Evolutionary conservation across 2,888 invertebrate species (phyloP).

Genomic region (Mactromeris polynyma): DNA sequence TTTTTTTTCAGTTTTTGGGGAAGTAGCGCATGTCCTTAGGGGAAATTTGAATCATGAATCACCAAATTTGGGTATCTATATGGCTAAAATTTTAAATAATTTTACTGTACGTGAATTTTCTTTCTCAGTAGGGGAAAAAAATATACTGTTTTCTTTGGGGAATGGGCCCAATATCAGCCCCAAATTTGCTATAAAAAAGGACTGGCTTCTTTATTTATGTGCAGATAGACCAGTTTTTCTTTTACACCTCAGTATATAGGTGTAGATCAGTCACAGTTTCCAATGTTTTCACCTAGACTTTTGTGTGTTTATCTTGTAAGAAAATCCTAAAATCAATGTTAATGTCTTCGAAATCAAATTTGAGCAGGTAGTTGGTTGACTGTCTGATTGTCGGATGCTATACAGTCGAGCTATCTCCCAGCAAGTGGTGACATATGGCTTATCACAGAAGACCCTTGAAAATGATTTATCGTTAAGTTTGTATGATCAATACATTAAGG

Average conservation of each 20-base stretch:
- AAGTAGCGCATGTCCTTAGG: too few relatives aligned
- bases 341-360: not conserved
- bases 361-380: not conserved
- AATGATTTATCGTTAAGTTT: constrained; percentile 7
- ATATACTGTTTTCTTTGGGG: too few relatives aligned
- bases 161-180: too few relatives aligned
- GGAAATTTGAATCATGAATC: too few relatives aligned
- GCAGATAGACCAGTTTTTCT: too few relatives aligned
- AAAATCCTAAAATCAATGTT: constrained; percentile 10
- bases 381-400: not conserved
- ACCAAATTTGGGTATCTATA: too few relatives aligned
- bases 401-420: not conserved
- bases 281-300: not conserved
- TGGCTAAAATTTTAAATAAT: too few relatives aligned
- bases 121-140: too few relatives aligned
- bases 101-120: too few relatives aligned
- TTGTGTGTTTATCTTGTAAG: not conserved
- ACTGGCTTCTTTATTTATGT: too few relatives aligned
- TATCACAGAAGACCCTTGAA: constrained; percentile 29
- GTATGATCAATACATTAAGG: constrained; percentile 17
- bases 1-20: too few relatives aligned
- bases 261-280: not conserved
- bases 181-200: too few relatives aligned
- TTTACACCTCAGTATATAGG: not conserved
- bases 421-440: constrained; percentile 42